These are phyloP conservation scores for Glossophaga mutica DNA, from an alignment of 2,797 vertebrate species.

Conservation along the genomic window DNA sequence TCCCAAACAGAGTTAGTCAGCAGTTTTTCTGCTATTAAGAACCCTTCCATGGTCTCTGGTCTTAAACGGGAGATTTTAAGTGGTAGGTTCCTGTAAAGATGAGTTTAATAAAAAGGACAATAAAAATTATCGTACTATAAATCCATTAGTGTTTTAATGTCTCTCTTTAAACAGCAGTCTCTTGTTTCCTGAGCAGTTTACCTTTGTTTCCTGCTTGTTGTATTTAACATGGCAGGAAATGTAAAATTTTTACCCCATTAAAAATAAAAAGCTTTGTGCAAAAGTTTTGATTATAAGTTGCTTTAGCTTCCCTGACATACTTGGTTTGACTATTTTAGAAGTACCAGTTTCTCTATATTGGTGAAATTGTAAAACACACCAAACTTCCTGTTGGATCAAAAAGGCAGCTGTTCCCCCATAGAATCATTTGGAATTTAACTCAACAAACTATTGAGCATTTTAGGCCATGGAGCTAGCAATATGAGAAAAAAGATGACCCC, in stretches of 20 bases:
- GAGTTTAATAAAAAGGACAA: neutral
- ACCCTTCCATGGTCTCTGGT: neutral
- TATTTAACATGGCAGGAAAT: neutral
- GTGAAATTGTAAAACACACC: slow-evolving; percentile 12
- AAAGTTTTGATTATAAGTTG: neutral
- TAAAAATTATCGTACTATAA: neutral
- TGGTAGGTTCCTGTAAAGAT: neutral
- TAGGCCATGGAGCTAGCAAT: neutral
- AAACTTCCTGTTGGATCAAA: neutral
- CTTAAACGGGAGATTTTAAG: neutral
- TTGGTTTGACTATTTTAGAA: neutral
- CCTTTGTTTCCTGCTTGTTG: neutral
- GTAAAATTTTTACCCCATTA: neutral
- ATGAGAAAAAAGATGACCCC: neutral
- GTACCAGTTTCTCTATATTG: neutral
- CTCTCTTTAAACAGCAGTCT: neutral
- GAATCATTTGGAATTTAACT: neutral
- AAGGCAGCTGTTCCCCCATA: neutral
- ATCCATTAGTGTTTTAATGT: neutral
- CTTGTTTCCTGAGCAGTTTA: neutral
- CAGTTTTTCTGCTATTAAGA: neutral
- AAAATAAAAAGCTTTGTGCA: neutral
- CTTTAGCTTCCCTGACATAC: neutral
- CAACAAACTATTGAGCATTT: neutral
- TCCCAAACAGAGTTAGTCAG: neutral